Base-by-base conservation (phyloP, 2,113 vertebrate genomes). In the Amphilophus citrinellus region DNA sequence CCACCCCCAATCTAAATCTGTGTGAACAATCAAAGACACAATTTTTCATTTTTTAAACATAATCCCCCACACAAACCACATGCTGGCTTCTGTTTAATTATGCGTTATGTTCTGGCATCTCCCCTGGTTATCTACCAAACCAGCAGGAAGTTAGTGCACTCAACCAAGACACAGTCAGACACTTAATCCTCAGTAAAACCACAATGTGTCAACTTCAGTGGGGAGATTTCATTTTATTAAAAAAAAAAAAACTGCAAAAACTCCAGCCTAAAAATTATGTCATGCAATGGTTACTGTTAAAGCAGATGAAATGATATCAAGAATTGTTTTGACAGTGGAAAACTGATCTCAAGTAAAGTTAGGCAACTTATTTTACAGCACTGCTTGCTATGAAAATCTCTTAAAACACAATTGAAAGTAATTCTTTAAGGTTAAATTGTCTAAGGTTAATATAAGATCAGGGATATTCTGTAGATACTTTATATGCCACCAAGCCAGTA, bases 121-220 rank as follows among this genome's bases (percentile, higher is more conserved):
- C 6, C 53, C 17, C 68, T 73, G 66, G 44, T 71, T 50, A 71
- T 71, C n/a, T 80, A 71, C 68, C 60, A 75, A 83, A 44, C 37
- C n/a, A 76, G 17, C 27, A 73, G 27, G 27, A 73, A 53, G 3
- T 73, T 24, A 73, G 68, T 32, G 61, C 32, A 7, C 20, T 37
- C 20, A 27, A 80, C 81, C 68, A 57, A 84, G 47, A 53, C 10
- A 18, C 27, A 73, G 47, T 73, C 27, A 20, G 77, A 80, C 73
- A 77, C 57, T 77, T 58, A 58, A 71, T 77, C 79, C 61, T 57
- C 42, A 68, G 61, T 66, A 61, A 61, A 79, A 65, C 42, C 60
- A 42, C 66, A 53, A 73, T 53, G 66, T 73, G 24, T 73, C 44
- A 73, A n/a, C 24, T 53, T 73, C 44, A 73, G 10, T 32, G 24